These are phyloP conservation scores for Arion vulgaris DNA, from an alignment of 1,140 invertebrate species.

Conservation along the genomic window DNA sequence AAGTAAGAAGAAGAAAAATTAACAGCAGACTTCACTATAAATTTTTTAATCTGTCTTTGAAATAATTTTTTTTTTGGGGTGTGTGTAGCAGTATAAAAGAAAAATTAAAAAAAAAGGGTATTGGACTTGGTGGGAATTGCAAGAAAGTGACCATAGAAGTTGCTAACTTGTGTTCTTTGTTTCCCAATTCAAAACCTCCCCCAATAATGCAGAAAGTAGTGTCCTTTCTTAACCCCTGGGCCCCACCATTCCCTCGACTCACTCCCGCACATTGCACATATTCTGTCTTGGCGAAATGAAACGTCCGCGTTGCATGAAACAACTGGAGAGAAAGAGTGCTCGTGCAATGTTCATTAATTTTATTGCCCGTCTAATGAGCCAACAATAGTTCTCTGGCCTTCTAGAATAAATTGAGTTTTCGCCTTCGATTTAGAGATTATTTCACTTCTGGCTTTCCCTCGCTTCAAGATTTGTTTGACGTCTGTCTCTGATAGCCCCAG, in stretches of 20 bases:
- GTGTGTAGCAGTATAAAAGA: too few relatives aligned
- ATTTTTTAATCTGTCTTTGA: too few relatives aligned
- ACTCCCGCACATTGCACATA: not conserved
- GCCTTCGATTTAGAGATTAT: constrained; percentile 21
- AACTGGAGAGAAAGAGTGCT: constrained; percentile 4
- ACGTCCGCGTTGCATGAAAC: not conserved
- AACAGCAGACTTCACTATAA: too few relatives aligned
- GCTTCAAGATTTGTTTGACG: constrained; percentile 29
- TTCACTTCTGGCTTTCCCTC: constrained; percentile 13
- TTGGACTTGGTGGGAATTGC: not conserved
- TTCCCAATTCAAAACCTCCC: not conserved
- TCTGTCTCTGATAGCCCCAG: constrained; percentile 31
- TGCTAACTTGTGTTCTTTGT: not conserved
- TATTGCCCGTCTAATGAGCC: constrained; percentile 34
- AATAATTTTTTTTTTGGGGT: too few relatives aligned
- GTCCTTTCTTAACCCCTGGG: not conserved
- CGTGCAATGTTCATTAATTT: constrained; percentile 37
- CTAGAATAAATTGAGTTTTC: constrained; percentile 37
- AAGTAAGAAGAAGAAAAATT: too few relatives aligned
- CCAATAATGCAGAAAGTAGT: too few relatives aligned
- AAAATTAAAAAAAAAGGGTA: too few relatives aligned
- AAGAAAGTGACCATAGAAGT: not conserved
- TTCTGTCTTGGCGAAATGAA: not conserved
- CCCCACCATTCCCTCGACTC: not conserved
- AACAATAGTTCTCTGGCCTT: constrained; percentile 22